Conservation (phyloP, 2,113 vertebrate species). For the Leptobrachium leishanense region DNA sequence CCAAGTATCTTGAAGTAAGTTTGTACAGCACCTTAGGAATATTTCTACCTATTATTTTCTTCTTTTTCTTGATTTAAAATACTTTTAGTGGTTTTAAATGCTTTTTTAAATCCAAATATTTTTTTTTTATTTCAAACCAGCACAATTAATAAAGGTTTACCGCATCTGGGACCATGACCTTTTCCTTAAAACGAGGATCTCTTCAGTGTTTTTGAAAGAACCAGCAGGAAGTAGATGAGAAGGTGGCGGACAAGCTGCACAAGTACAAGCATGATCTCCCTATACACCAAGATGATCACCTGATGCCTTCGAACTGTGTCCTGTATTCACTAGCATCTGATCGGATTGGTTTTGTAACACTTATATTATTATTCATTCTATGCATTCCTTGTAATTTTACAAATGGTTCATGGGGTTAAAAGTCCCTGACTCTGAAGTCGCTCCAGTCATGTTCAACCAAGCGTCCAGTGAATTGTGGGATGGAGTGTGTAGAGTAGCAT, state of each 20-base stretch:
- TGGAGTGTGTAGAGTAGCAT: slow-evolving; percentile 86
- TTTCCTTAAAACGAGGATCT: slow-evolving; percentile 20
- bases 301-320: slow-evolving; percentile 57
- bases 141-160: background rate
- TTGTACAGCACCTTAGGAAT: slow-evolving; percentile 30
- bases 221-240: slow-evolving; percentile 38
- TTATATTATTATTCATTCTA: slow-evolving; percentile 46
- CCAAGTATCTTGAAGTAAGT: background rate
- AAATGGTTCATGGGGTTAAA: slow-evolving; percentile 97
- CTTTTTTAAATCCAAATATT: background rate
- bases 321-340: slow-evolving; percentile 56
- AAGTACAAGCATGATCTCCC: slow-evolving; percentile 46
- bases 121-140: background rate
- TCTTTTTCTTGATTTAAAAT: background rate
- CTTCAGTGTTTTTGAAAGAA: slow-evolving; percentile 49
- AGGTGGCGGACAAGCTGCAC: slow-evolving; percentile 23
- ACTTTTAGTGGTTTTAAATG: slow-evolving; percentile 24
- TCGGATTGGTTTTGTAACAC: slow-evolving; percentile 48
- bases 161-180: slow-evolving; percentile 1
- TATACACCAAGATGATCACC: slow-evolving; percentile 51
- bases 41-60: background rate
- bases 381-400: slow-evolving; percentile 65
- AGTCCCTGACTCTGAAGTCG: slow-evolving; percentile 84
- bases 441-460: slow-evolving; percentile 94
- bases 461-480: slow-evolving; percentile 95